Evolutionary conservation across 2,888 invertebrate species (phyloP).

Genomic region (Rhingia rostrata): DNA sequence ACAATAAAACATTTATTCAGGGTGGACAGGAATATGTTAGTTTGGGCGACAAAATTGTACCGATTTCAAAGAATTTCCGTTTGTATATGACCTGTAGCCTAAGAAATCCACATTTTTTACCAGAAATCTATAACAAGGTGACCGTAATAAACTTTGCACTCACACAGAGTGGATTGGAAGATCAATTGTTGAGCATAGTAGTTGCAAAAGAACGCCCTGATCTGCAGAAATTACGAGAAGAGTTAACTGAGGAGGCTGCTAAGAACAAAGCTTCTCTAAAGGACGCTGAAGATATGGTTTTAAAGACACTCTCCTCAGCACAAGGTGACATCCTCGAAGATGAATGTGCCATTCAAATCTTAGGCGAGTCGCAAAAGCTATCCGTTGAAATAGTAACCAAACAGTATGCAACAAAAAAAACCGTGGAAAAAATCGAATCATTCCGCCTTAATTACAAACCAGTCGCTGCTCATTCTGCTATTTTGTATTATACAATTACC

Average conservation of each 20-base stretch:
- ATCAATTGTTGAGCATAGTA: conserved; percentile 93
- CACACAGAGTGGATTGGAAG: conserved; percentile 89
- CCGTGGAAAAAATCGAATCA: conserved; percentile 91
- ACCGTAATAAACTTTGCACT: conserved; percentile 95
- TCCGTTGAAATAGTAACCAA: conserved; percentile 92
- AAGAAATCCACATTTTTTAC: conserved; percentile 94
- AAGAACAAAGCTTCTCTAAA: conserved; percentile 91
- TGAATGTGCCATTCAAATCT: conserved; percentile 92
- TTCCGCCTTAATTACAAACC: conserved; percentile 92
- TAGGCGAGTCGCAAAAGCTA: conserved; percentile 92
- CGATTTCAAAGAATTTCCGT: conserved; percentile 90
- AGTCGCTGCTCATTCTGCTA: conserved; percentile 93
- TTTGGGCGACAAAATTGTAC: conserved; percentile 92
- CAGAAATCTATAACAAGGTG: conserved; percentile 93
- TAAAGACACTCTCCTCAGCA: conserved; percentile 91
- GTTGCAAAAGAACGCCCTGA: conserved; percentile 95
- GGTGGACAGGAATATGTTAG: conserved; percentile 90
- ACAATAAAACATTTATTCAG: conserved; percentile 91
- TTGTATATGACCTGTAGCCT: conserved; percentile 94
- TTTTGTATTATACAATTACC: conserved; percentile 93
- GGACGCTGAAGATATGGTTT: conserved; percentile 94
- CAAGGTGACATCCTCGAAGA: conserved; percentile 96
- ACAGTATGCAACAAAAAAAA: conserved; percentile 92
- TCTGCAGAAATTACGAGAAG: conserved; percentile 91
- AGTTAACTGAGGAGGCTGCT: conserved; percentile 90